Evolutionary conservation across 2,113 vertebrate species (phyloP).

Genomic region (Panthera tigris): DNA sequence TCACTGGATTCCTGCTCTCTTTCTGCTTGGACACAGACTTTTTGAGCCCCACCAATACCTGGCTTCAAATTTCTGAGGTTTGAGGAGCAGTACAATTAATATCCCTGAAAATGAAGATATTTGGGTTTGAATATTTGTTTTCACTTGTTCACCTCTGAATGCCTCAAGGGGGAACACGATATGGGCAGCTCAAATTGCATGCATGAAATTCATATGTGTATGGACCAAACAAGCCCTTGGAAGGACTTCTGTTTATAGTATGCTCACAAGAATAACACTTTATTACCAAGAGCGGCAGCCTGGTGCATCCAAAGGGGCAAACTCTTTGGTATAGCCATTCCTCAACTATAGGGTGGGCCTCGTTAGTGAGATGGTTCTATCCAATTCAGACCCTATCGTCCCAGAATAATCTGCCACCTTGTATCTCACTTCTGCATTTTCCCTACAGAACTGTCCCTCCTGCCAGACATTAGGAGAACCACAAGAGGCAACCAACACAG

Average conservation of each 20-base stretch:
- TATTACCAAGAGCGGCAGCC: background rate
- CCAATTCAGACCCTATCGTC: too few relatives aligned
- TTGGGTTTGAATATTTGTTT: background rate
- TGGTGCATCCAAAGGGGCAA: background rate
- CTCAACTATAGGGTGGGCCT: background rate
- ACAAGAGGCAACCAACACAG: background rate
- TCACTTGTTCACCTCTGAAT: background rate
- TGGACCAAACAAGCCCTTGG: background rate
- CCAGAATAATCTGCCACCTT: background rate
- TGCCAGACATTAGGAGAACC: background rate
- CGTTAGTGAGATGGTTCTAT: background rate
- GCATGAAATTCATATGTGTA: background rate
- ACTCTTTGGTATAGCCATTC: background rate
- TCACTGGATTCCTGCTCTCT: background rate
- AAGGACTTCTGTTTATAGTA: background rate
- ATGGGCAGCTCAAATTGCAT: background rate
- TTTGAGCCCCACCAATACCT: background rate
- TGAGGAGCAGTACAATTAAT: background rate
- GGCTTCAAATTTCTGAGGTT: background rate
- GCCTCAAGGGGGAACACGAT: background rate
- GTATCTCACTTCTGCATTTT: background rate
- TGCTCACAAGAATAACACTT: background rate
- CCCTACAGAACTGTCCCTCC: background rate
- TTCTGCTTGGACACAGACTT: background rate
- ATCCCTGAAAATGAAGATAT: constrained; percentile 22